phyloP scores from a whole-genome alignment of 1,140 invertebrate genomes.

The Varroa destructor region DNA sequence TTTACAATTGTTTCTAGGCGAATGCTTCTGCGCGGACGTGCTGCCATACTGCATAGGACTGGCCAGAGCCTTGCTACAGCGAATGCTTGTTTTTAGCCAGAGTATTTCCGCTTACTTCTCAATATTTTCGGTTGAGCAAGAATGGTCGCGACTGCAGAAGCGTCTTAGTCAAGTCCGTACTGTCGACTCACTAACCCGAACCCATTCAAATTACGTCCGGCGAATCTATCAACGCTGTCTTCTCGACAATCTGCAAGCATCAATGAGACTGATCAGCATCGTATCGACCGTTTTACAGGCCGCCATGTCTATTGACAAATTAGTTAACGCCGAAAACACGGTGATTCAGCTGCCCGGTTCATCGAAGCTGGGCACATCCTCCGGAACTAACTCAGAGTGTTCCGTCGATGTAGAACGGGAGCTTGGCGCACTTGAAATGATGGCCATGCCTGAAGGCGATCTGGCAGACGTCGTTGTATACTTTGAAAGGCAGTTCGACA shows the following conservation, averaged over 20 bases:
- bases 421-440: neutral
- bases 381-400: neutral
- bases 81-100: conserved; percentile 16
- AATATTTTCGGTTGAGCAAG: conserved; percentile 11
- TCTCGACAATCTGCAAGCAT: conserved; percentile 2
- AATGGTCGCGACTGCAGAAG: conserved; percentile 14
- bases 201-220: conserved; percentile 4
- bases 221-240: conserved; percentile 19
- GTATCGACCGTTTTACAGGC: conserved; percentile 1
- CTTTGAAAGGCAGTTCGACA: conserved; percentile 16
- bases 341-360: conserved; percentile 2
- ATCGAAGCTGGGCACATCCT: no score
- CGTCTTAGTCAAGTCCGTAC: conserved; percentile 12
- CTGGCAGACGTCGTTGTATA: conserved; percentile 5
- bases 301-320: conserved; percentile 19
- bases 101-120: conserved; percentile 22
- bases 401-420: conserved; percentile 20
- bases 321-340: conserved; percentile 8
- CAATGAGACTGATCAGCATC: conserved; percentile 22
- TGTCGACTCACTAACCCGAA: conserved; percentile 3
- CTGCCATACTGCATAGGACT: neutral
- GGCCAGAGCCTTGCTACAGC: neutral
- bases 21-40: conserved; percentile 16
- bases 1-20: conserved; percentile 11
- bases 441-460: neutral